phyloP scores from a whole-genome alignment of 2,113 vertebrate genomes.

The Motacilla tschutschensis region DNA sequence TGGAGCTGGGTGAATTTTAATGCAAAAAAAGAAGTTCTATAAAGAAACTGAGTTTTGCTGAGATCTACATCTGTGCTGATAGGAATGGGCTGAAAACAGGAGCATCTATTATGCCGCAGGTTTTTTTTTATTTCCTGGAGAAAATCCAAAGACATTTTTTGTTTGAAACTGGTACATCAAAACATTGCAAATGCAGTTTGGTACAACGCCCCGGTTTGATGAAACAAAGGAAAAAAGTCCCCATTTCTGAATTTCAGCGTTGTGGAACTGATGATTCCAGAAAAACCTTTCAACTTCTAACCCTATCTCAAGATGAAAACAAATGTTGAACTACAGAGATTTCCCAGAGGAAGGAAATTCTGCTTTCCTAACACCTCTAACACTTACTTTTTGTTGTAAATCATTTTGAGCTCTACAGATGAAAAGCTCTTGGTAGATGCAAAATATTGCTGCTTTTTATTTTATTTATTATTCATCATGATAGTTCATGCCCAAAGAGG shows the following conservation, averaged over 20 bases:
- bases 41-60: background rate
- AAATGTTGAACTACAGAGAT: constrained; percentile 62
- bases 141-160: constrained; percentile 31
- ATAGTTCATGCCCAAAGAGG: constrained; percentile 39
- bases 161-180: constrained; percentile 47
- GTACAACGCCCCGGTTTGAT: background rate
- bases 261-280: constrained; percentile 50
- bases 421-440: constrained; percentile 57
- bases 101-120: background rate
- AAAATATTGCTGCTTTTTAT: constrained; percentile 60
- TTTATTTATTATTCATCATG: constrained; percentile 67
- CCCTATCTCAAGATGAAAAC: constrained; percentile 63
- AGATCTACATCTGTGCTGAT: background rate
- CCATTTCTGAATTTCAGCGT: constrained; percentile 7
- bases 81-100: background rate
- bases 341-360: constrained; percentile 58
- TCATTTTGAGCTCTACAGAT: constrained; percentile 55
- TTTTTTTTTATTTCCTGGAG: background rate
- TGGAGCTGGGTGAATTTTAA: background rate
- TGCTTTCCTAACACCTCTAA: constrained; percentile 58
- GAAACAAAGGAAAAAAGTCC: constrained; percentile 17
- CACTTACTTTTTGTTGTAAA: constrained; percentile 59
- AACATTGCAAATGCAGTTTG: constrained; percentile 4
- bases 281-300: constrained; percentile 63
- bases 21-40: background rate